A percentile compares a stretch with the other conserved stretches of the same genome.
These are phyloP conservation scores for Myoxocephalus aenaeus DNA, from an alignment of 2,797 vertebrate species.

Conservation along the genomic window DNA sequence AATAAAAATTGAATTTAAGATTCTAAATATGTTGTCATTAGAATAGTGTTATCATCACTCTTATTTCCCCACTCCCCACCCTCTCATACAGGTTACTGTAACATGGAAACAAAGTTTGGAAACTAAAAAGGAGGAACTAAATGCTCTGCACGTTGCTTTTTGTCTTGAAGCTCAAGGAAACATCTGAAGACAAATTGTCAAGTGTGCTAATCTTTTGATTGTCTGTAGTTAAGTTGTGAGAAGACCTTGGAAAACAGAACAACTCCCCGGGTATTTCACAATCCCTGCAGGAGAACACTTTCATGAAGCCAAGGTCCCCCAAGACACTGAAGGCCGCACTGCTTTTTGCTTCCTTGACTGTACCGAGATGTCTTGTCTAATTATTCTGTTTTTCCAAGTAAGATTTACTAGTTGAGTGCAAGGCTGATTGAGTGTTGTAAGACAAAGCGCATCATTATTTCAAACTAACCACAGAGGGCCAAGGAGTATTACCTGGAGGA, in stretches of 20 bases:
- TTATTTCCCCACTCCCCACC: neutral
- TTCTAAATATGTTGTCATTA: neutral
- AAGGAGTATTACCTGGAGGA: neutral
- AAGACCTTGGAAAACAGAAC: conserved; percentile 51
- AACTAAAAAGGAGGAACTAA: conserved; percentile 17
- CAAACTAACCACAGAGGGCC: neutral
- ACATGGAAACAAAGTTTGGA: neutral
- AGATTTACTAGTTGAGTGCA: conserved; percentile 3
- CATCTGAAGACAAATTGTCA: conserved; percentile 40
- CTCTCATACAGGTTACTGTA: neutral
- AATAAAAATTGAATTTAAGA: neutral
- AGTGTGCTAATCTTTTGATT: conserved; percentile 50
- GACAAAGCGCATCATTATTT: neutral
- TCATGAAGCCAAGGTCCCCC: conserved; percentile 47
- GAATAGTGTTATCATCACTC: neutral
- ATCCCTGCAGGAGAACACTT: conserved; percentile 31
- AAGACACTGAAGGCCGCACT: conserved; percentile 35
- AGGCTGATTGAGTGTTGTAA: conserved; percentile 21
- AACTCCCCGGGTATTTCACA: conserved; percentile 23
- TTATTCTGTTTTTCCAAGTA: conserved; percentile 24
- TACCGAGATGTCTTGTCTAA: conserved; percentile 4
- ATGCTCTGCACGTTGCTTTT: conserved; percentile 6
- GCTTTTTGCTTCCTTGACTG: conserved; percentile 21
- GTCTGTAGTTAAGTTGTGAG: conserved; percentile 27
- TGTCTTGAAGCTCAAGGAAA: conserved; percentile 29